phyloP scores from a whole-genome alignment of 2,797 vertebrate genomes.

The Eidolon dupreanum region DNA sequence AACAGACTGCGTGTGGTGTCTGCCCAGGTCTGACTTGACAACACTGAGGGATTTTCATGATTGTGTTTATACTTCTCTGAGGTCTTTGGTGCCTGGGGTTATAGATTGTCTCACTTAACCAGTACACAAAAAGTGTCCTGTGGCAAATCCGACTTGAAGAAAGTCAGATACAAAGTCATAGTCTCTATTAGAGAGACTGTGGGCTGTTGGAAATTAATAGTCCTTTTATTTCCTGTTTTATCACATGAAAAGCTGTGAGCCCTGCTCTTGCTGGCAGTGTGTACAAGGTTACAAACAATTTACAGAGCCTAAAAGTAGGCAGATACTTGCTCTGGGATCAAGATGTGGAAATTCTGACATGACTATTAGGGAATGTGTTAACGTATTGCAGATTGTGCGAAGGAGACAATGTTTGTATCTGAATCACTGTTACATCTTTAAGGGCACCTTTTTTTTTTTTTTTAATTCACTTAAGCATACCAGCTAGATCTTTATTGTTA shows the following conservation, averaged over 20 bases:
- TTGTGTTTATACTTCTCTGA: not conserved
- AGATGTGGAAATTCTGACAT: not conserved
- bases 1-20: not conserved
- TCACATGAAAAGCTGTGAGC: not conserved
- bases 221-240: constrained; percentile 10
- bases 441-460: not conserved
- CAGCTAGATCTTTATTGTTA: not conserved
- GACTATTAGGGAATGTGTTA: not conserved
- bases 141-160: not conserved
- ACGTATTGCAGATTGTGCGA: not conserved
- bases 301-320: not conserved
- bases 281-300: not conserved
- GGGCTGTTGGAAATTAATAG: not conserved
- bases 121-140: not conserved
- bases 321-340: not conserved
- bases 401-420: not conserved
- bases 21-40: not conserved
- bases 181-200: not conserved
- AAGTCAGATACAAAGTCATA: not conserved
- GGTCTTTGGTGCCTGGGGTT: not conserved
- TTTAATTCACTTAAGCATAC: not conserved
- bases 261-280: not conserved
- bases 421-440: not conserved
- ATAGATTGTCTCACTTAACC: not conserved
- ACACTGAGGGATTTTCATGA: not conserved